A percentile compares a stretch with the other conserved stretches of the same genome.
These are phyloP conservation scores for Erebia aethiops DNA, from an alignment of 2,888 invertebrate species.

Conservation along the genomic window DNA sequence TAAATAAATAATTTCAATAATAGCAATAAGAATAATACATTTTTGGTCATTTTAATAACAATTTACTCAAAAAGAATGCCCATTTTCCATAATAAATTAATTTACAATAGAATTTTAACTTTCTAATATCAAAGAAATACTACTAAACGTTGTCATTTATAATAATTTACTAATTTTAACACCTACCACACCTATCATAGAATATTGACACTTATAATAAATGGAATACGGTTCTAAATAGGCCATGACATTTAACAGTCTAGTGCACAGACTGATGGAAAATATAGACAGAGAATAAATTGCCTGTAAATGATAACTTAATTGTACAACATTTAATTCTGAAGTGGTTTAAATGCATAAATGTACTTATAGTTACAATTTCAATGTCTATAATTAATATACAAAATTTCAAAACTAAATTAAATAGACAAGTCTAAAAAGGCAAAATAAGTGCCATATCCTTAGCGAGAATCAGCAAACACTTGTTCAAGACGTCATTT, in stretches of 20 bases:
- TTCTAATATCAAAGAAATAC: conserved; percentile 8
- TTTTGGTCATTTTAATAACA: conserved; percentile 35
- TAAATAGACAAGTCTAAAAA: no score
- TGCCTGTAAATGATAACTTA: not conserved
- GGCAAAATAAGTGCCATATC: no score
- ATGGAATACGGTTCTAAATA: conserved; percentile 33
- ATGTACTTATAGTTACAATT: no score
- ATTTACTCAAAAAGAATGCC: conserved; percentile 13
- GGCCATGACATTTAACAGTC: conserved; percentile 23
- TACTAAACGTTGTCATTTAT: conserved; percentile 16
- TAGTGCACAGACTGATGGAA: conserved; percentile 19
- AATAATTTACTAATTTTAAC: conserved; percentile 24
- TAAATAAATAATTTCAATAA: conserved; percentile 10
- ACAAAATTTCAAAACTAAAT: no score
- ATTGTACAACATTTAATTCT: not conserved
- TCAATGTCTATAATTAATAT: no score
- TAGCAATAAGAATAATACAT: conserved; percentile 24
- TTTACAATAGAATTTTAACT: not conserved
- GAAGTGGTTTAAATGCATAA: no score
- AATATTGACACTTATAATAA: conserved; percentile 19
- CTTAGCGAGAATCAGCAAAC: no score
- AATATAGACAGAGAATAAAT: not conserved
- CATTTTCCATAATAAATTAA: not conserved
- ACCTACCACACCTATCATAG: conserved; percentile 21
- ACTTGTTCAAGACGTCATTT: no score